phyloP scores from a whole-genome alignment of 2,113 vertebrate genomes.

The Protobothrops flavoviridis region DNA sequence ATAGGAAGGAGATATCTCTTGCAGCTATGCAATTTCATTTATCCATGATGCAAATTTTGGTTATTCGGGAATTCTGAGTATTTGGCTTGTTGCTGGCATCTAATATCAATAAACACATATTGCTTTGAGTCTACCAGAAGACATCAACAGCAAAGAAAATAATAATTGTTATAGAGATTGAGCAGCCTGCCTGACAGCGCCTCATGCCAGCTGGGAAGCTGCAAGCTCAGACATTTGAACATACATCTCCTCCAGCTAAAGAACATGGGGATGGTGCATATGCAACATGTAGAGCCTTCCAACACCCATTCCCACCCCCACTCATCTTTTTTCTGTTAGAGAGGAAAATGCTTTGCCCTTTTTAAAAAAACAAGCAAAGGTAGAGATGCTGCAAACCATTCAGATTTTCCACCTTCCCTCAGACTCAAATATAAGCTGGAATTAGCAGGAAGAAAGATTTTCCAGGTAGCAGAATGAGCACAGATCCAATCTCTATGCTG shows the following conservation, averaged over 20 bases:
- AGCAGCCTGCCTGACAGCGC: background rate
- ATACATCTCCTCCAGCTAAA: background rate
- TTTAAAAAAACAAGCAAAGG: background rate
- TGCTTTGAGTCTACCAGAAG: background rate
- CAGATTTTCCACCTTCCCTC: background rate
- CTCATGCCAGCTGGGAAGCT: background rate
- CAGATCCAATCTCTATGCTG: background rate
- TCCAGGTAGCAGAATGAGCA: background rate
- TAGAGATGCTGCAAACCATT: background rate
- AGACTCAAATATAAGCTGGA: background rate
- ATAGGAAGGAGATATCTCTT: no score
- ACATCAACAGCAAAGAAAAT: background rate
- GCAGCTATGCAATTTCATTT: background rate
- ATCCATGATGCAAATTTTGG: constrained; percentile 8
- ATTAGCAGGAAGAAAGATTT: background rate
- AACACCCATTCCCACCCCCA: background rate
- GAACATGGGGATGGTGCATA: background rate
- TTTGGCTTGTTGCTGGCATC: background rate
- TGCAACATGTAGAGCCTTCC: background rate
- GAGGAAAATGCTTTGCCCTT: background rate
- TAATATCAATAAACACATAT: background rate
- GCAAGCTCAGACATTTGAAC: background rate
- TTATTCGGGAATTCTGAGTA: background rate
- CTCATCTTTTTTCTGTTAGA: background rate
- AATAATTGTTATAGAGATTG: background rate